Conservation (phyloP, 2,888 invertebrate genomes). For the Macroteleia sp. region DNA sequence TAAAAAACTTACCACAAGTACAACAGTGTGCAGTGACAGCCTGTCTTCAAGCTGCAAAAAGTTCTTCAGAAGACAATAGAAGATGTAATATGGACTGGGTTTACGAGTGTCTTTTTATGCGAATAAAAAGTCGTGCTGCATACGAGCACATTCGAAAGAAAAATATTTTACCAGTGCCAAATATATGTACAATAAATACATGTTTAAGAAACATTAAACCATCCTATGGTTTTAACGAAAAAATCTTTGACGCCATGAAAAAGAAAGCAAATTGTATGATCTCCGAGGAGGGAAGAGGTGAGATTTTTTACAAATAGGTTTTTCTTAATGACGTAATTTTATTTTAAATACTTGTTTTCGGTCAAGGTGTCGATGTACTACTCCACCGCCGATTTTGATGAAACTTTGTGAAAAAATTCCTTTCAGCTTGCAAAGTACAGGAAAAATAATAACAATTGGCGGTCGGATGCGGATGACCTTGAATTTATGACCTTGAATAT, state of each 20-base stretch:
- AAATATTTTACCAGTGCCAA: background rate
- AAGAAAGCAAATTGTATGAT: background rate
- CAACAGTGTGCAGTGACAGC: background rate
- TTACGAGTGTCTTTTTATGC: constrained; percentile 2
- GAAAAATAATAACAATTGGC: too few species aligned
- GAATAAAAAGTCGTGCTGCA: background rate
- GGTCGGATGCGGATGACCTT: too few species aligned
- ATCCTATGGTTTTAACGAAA: background rate
- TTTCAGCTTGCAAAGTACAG: too few species aligned
- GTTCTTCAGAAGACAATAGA: background rate
- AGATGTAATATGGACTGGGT: background rate
- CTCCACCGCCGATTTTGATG: too few species aligned
- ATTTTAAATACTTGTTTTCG: too few species aligned
- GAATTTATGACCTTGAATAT: too few species aligned
- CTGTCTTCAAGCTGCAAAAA: background rate
- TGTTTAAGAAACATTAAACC: constrained; percentile 1
- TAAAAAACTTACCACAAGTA: background rate
- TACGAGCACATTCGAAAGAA: background rate
- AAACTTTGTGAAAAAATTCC: too few species aligned
- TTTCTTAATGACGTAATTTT: too few species aligned
- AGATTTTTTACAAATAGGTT: background rate
- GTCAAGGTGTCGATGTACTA: too few species aligned
- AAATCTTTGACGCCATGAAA: background rate
- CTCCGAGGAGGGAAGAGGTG: background rate
- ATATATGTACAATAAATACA: background rate